Conservation (phyloP, 2,888 invertebrate species). For the Cataglyphis altisquamis region DNA sequence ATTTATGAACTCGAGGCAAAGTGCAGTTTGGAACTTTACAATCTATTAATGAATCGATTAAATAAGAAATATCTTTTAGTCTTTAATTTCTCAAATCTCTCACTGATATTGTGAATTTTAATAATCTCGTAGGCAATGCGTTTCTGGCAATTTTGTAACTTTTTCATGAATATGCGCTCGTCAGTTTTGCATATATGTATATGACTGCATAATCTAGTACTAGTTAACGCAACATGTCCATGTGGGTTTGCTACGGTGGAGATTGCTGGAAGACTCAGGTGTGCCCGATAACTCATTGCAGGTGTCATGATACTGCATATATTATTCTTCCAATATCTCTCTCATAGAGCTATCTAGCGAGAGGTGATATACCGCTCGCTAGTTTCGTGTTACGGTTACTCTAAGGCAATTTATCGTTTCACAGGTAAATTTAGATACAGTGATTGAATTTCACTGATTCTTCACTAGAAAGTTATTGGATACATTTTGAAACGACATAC, state of each 20-base stretch:
- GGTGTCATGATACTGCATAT: slow-evolving; percentile 32
- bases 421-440: not conserved
- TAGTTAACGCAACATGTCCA: not conserved
- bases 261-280: slow-evolving; percentile 48
- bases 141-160: slow-evolving; percentile 44
- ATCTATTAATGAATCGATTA: slow-evolving; percentile 26
- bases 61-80: not conserved
- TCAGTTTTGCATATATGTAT: slow-evolving; percentile 39
- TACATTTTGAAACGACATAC: not conserved
- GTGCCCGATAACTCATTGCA: slow-evolving; percentile 48
- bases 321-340: slow-evolving; percentile 42
- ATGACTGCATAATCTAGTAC: slow-evolving; percentile 40
- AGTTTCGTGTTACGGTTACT: slow-evolving; percentile 17
- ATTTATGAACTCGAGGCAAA: not conserved
- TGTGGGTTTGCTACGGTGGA: not conserved
- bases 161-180: slow-evolving; percentile 40
- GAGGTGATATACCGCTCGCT: slow-evolving; percentile 1
- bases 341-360: slow-evolving; percentile 1
- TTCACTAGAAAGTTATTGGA: not conserved
- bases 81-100: not conserved
- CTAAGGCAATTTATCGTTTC: slow-evolving; percentile 20
- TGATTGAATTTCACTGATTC: slow-evolving; percentile 5
- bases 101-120: slow-evolving; percentile 35
- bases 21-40: slow-evolving; percentile 11
- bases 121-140: slow-evolving; percentile 28